Evolutionary conservation across 2,888 invertebrate species (phyloP).

Genomic region (Brachyptera putata): DNA sequence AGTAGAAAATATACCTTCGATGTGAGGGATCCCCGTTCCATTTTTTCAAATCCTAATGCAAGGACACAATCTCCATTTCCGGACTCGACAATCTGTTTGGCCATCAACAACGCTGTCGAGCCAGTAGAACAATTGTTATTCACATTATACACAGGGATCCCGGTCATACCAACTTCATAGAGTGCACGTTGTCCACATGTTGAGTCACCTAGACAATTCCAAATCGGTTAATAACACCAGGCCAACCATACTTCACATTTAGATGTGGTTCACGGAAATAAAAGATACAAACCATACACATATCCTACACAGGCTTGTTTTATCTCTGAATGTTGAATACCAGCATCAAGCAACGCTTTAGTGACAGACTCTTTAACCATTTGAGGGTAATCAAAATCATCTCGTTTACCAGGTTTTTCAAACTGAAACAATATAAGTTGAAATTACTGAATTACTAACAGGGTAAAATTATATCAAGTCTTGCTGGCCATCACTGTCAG

Average conservation of each 20-base stretch:
- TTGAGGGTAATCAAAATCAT: constrained; percentile 88
- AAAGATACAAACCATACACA: constrained; percentile 88
- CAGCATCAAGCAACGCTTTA: constrained; percentile 82
- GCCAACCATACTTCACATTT: too few relatives aligned
- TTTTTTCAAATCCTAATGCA: constrained; percentile 97
- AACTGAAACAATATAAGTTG: constrained; percentile 54
- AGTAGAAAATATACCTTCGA: constrained; percentile 59
- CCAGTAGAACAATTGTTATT: constrained; percentile 99
- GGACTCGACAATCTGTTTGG: constrained; percentile 87
- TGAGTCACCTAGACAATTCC: constrained; percentile 69
- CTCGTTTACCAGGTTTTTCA: constrained; percentile 81
- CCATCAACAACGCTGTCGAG: constrained; percentile 84
- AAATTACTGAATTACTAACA: constrained; percentile 24
- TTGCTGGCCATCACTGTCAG: too few relatives aligned
- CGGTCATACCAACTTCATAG: constrained; percentile 92
- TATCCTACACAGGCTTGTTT: constrained; percentile 91
- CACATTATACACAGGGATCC: constrained; percentile 95
- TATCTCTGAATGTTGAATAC: constrained; percentile 67
- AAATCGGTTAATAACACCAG: too few relatives aligned
- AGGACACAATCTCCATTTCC: constrained; percentile 83
- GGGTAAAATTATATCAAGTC: neutral
- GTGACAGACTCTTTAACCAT: constrained; percentile 90
- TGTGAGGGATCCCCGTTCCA: constrained; percentile 87
- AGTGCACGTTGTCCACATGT: constrained; percentile 92
- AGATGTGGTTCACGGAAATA: too few relatives aligned